These are phyloP conservation scores for Lycophotia porphyrea DNA, from an alignment of 2,888 invertebrate genomes.

Conservation along the genomic window DNA sequence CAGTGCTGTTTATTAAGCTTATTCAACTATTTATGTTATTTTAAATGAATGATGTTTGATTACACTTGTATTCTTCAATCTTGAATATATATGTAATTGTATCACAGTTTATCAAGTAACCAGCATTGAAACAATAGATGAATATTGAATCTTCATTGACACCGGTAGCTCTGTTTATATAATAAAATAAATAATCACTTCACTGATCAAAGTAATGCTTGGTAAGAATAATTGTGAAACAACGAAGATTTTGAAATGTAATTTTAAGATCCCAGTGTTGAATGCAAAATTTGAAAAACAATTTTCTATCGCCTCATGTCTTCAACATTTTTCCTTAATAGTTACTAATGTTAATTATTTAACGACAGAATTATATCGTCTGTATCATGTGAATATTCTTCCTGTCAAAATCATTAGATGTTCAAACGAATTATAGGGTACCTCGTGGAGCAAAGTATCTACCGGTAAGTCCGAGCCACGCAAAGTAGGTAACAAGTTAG, in stretches of 20 bases:
- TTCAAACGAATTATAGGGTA: slow-evolving; percentile 52
- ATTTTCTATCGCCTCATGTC: slow-evolving; percentile 59
- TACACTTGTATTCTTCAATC: slow-evolving; percentile 62
- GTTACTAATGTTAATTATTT: slow-evolving; percentile 54
- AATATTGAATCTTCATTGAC: slow-evolving; percentile 47
- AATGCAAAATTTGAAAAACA: slow-evolving; percentile 59
- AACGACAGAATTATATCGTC: slow-evolving; percentile 49
- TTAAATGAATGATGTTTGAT: slow-evolving; percentile 54
- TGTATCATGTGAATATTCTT: slow-evolving; percentile 58
- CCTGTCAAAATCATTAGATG: slow-evolving; percentile 52
- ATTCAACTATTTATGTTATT: slow-evolving; percentile 73
- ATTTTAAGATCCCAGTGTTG: slow-evolving; percentile 71
- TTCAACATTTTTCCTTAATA: slow-evolving; percentile 51
- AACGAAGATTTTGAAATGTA: slow-evolving; percentile 83
- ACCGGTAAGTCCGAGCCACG: slow-evolving; percentile 47
- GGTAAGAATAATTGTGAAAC: slow-evolving; percentile 78
- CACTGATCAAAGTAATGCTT: slow-evolving; percentile 69
- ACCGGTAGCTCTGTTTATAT: slow-evolving; percentile 59
- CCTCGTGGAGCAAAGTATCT: slow-evolving; percentile 35
- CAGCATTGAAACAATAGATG: slow-evolving; percentile 52
- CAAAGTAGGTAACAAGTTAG: slow-evolving; percentile 36
- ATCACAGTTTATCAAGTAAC: slow-evolving; percentile 50
- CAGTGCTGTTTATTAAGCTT: slow-evolving; percentile 84
- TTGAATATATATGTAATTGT: slow-evolving; percentile 61
- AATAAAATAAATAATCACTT: slow-evolving; percentile 60